Percentiles rank a stretch among this genome's conserved stretches.
Evolutionary conservation across 92 coral and sea anemone species (phyloP).

Genomic region (Epizoanthus scotinus): DNA sequence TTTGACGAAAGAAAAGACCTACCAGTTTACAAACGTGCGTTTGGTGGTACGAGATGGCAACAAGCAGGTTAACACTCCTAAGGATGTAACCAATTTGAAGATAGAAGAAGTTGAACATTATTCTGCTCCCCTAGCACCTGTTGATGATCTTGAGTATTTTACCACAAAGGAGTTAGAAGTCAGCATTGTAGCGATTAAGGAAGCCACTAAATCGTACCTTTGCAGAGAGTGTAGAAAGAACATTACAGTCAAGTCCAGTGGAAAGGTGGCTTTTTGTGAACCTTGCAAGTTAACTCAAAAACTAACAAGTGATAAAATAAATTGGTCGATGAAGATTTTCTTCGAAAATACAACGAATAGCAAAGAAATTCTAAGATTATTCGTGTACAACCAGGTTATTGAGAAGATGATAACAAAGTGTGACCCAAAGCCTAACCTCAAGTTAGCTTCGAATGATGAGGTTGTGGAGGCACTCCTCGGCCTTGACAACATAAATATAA

Average conservation of each 20-base stretch:
- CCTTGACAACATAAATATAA: slow-evolving; percentile 7
- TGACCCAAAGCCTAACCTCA: slow-evolving; percentile 6
- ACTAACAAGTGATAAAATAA: neutral
- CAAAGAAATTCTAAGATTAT: slow-evolving; percentile 19
- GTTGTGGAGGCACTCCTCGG: slow-evolving; percentile 9
- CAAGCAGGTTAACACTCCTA: slow-evolving; percentile 34
- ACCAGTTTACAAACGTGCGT: slow-evolving; percentile 33
- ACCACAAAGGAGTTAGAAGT: slow-evolving; percentile 15
- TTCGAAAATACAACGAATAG: slow-evolving; percentile 9
- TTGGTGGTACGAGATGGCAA: neutral
- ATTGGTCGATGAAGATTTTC: slow-evolving; percentile 28
- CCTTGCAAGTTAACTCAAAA: neutral
- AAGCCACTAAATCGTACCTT: slow-evolving; percentile 23
- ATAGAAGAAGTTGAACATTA: slow-evolving; percentile 29
- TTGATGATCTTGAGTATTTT: slow-evolving; percentile 24
- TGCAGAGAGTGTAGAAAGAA: slow-evolving; percentile 18
- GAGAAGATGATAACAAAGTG: slow-evolving; percentile 10
- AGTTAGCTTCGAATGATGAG: slow-evolving; percentile 16
- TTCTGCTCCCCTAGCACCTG: slow-evolving; percentile 21
- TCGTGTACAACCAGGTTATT: slow-evolving; percentile 31
- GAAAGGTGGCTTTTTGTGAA: slow-evolving; percentile 19
- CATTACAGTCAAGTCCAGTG: slow-evolving; percentile 13
- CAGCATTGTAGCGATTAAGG: slow-evolving; percentile 19
- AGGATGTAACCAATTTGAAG: slow-evolving; percentile 16
- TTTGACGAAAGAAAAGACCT: slow-evolving; percentile 24